A percentile compares a stretch with the other conserved stretches of the same genome.
Evolutionary conservation across 2,113 vertebrate genomes (phyloP).

Genomic region (Cebidichthys violaceus): DNA sequence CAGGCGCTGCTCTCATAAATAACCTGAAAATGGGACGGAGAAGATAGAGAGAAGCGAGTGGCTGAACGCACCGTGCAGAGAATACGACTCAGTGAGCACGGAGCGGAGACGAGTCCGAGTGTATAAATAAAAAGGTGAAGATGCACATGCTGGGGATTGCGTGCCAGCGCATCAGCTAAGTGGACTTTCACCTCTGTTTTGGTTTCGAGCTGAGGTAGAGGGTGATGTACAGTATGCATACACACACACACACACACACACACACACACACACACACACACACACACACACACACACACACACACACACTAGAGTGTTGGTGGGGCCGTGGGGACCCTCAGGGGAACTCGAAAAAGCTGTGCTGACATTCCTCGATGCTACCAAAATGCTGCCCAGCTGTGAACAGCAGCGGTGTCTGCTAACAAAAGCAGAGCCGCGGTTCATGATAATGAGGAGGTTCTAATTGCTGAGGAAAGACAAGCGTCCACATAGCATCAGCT

Average conservation of each 20-base stretch:
- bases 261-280: background rate
- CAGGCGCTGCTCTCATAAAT: slow-evolving; percentile 54
- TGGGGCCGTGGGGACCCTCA: background rate
- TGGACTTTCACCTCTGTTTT: slow-evolving; percentile 36
- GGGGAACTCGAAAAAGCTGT: slow-evolving; percentile 9
- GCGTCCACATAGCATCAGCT: background rate
- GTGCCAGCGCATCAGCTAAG: slow-evolving; percentile 37
- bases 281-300: slow-evolving; percentile 13
- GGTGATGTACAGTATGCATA: background rate
- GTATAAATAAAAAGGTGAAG: slow-evolving; percentile 45
- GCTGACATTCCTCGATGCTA: background rate
- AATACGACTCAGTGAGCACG: slow-evolving; percentile 26
- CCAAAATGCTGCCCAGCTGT: slow-evolving; percentile 29
- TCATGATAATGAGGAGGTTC: slow-evolving; percentile 2
- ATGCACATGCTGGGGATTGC: slow-evolving; percentile 35
- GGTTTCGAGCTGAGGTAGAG: background rate
- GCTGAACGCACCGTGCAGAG: slow-evolving; percentile 25
- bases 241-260: slow-evolving; percentile 2
- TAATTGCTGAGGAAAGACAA: background rate
- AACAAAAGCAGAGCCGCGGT: background rate
- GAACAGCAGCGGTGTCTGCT: background rate
- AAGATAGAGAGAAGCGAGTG: slow-evolving; percentile 1
- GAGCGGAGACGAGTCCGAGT: background rate
- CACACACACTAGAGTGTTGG: background rate
- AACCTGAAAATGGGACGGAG: slow-evolving; percentile 35